Evolutionary conservation across 2,888 invertebrate species (phyloP).

Genomic region (Amiota minor): DNA sequence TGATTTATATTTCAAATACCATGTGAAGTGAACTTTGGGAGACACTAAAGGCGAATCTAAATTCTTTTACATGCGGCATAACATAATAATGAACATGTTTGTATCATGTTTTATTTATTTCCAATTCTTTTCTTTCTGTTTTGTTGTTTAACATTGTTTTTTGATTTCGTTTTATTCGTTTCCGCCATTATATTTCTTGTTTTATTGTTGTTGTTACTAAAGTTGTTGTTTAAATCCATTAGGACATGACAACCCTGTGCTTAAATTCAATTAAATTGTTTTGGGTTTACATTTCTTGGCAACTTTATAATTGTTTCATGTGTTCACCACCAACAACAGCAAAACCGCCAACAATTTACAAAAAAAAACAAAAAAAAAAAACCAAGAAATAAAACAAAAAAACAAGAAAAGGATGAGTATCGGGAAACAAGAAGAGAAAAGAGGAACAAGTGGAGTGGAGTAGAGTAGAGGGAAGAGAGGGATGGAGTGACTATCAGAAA

Average conservation of each 20-base stretch:
- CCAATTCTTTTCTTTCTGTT: no score
- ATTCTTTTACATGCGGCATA: no score
- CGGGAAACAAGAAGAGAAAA: conserved; percentile 55
- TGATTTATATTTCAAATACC: no score
- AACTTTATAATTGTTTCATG: conserved; percentile 66
- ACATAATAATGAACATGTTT: no score
- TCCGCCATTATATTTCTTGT: no score
- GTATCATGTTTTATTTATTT: no score
- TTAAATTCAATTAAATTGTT: conserved; percentile 67
- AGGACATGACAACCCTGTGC: conserved; percentile 66
- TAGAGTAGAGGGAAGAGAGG: conserved; percentile 45
- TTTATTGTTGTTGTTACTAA: no score
- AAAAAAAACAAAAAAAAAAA: conserved; percentile 3
- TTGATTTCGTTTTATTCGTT: no score
- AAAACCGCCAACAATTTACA: conserved; percentile 45
- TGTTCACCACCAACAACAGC: conserved; percentile 55
- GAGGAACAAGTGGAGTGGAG: conserved; percentile 33
- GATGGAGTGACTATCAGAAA: no score
- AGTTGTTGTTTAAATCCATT: conserved; percentile 57
- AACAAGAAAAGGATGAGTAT: conserved; percentile 48
- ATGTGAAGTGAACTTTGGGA: no score
- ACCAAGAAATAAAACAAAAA: conserved; percentile 17
- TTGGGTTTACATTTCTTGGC: conserved; percentile 63
- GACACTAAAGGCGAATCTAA: no score
- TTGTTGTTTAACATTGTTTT: no score